Evolutionary conservation across 2,888 invertebrate species (phyloP).

Genomic region (Thymelicus sylvestris): DNA sequence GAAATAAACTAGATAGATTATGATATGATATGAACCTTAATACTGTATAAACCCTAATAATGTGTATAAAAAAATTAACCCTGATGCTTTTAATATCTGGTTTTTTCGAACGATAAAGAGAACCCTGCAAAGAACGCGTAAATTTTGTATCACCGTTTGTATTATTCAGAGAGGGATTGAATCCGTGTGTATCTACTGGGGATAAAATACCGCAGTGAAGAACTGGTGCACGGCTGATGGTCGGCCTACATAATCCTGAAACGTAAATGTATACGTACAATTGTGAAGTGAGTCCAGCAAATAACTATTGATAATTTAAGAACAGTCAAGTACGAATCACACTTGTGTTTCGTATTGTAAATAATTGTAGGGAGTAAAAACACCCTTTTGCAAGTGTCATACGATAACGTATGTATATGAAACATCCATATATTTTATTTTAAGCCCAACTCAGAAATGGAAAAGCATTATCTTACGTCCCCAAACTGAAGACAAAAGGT

Average conservation of each 20-base stretch:
- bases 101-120: background rate
- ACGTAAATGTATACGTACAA: background rate
- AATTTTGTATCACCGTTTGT: slow-evolving; percentile 6
- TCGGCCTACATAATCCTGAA: background rate
- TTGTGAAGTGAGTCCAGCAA: background rate
- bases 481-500: slow-evolving; percentile 5
- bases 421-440: background rate
- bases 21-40: no score
- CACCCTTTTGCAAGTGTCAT: no score
- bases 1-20: no score
- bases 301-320: no score
- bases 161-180: slow-evolving; percentile 1
- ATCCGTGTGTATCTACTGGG: background rate
- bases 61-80: no score
- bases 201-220: slow-evolving; percentile 1
- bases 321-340: no score
- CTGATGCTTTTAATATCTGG: no score
- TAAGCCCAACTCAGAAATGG: background rate
- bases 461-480: background rate
- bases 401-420: no score
- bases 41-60: no score
- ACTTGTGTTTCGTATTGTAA: no score
- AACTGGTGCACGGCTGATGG: background rate
- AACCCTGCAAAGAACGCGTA: background rate
- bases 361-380: no score